phyloP scores from a whole-genome alignment of 2,888 invertebrate species.

The Eristalis intricaria region DNA sequence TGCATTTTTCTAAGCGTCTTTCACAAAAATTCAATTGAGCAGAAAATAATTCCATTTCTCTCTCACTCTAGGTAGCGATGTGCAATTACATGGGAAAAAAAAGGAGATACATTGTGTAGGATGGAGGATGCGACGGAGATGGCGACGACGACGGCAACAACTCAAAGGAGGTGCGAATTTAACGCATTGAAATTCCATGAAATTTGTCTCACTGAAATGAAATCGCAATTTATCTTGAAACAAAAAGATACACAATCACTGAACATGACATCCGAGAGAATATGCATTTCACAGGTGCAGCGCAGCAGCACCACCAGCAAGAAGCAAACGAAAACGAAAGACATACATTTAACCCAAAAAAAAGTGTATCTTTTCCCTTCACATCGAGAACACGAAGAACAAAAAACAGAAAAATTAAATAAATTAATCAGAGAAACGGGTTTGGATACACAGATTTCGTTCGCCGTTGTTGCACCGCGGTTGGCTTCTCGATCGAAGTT shows the following conservation, averaged over 20 bases:
- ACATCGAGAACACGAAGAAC: not conserved
- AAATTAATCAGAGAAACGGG: slow-evolving; percentile 64
- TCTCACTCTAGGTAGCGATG: slow-evolving; percentile 28
- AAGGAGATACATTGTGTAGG: slow-evolving; percentile 8
- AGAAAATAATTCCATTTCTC: slow-evolving; percentile 62
- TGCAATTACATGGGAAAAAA: slow-evolving; percentile 51
- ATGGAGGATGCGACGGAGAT: not conserved
- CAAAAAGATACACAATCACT: slow-evolving; percentile 56
- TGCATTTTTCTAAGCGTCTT: slow-evolving; percentile 20
- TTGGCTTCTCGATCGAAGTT: slow-evolving; percentile 27
- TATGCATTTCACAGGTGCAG: slow-evolving; percentile 57
- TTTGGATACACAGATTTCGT: slow-evolving; percentile 15
- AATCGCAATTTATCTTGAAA: slow-evolving; percentile 37
- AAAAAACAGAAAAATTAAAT: slow-evolving; percentile 37
- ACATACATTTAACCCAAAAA: not conserved
- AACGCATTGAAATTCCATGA: slow-evolving; percentile 47
- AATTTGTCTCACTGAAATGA: slow-evolving; percentile 46
- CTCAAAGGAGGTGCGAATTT: slow-evolving; percentile 44
- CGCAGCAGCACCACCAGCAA: slow-evolving; percentile 9
- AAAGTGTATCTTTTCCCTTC: not conserved
- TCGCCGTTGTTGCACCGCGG: not conserved
- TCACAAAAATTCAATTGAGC: slow-evolving; percentile 67
- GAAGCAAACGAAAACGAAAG: not conserved
- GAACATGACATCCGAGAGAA: slow-evolving; percentile 58
- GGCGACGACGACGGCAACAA: not conserved